Evolutionary conservation across 2,888 invertebrate genomes (phyloP).

Genomic region (Morinoia aosen): DNA sequence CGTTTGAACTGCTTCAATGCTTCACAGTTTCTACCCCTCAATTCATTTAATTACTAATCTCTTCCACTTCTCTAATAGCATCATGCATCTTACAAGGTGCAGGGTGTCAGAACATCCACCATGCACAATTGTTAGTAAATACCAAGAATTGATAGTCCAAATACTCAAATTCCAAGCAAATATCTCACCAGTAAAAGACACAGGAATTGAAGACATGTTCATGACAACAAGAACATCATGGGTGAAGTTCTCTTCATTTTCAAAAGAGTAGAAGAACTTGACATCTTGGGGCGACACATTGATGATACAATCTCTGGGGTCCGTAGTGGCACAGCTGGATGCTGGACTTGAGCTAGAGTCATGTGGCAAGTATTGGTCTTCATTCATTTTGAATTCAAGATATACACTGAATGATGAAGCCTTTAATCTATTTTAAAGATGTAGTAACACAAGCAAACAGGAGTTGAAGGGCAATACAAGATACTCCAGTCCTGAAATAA

Average conservation of each 20-base stretch:
- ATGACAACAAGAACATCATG: background rate
- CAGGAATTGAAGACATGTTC: background rate
- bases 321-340: constrained; percentile 25
- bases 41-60: too few species aligned
- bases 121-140: too few species aligned
- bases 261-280: constrained; percentile 31
- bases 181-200: constrained; percentile 11
- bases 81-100: too few species aligned
- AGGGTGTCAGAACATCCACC: too few species aligned
- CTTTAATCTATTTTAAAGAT: background rate
- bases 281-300: background rate
- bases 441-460: background rate
- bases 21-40: too few species aligned
- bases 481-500: background rate
- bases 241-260: background rate
- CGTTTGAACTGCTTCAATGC: too few species aligned
- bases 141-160: background rate
- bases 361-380: background rate
- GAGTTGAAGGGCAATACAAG: background rate
- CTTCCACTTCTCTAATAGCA: too few species aligned
- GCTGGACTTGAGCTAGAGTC: constrained; percentile 24
- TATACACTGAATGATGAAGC: background rate
- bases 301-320: background rate
- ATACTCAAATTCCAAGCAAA: background rate
- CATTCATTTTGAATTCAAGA: background rate